phyloP scores from a whole-genome alignment of 2,888 invertebrate species.

The Zelleria hepariella region DNA sequence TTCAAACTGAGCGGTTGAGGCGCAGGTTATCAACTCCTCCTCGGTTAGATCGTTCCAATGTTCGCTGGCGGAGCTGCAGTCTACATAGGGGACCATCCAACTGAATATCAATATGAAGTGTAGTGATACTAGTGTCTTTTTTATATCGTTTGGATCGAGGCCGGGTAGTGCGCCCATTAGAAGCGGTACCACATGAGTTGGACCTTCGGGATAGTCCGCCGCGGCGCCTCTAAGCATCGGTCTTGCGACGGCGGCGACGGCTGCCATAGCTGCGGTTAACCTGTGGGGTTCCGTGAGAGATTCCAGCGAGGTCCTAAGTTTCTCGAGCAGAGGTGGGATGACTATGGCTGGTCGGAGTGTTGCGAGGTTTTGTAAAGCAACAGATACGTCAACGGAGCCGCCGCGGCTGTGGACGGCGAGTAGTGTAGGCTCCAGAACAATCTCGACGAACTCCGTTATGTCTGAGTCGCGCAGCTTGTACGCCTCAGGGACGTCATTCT shows the following conservation, averaged over 20 bases:
- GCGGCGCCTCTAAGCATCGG: constrained; percentile 72
- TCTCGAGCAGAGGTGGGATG: constrained; percentile 86
- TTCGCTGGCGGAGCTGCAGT: constrained; percentile 84
- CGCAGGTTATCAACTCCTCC: constrained; percentile 81
- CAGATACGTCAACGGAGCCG: constrained; percentile 74
- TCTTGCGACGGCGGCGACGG: constrained; percentile 78
- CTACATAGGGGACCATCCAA: constrained; percentile 85
- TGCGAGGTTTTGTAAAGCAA: constrained; percentile 82
- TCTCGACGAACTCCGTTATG: constrained; percentile 84
- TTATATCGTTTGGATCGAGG: constrained; percentile 90
- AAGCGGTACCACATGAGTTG: constrained; percentile 84
- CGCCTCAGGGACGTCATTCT: constrained; percentile 75
- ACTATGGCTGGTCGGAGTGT: constrained; percentile 85
- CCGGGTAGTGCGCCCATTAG: constrained; percentile 87
- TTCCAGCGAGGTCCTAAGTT: constrained; percentile 84
- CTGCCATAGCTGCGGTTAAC: constrained; percentile 79
- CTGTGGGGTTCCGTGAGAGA: constrained; percentile 92
- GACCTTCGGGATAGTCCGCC: constrained; percentile 79
- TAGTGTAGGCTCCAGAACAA: constrained; percentile 80
- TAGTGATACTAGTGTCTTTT: constrained; percentile 81
- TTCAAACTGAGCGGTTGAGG: constrained; percentile 88
- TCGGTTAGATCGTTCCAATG: constrained; percentile 80
- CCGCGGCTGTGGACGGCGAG: constrained; percentile 85
- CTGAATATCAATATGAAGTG: constrained; percentile 84
- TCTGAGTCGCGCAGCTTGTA: constrained; percentile 84